phyloP scores from a whole-genome alignment of 1,140 invertebrate genomes.

The Neodiprion pinetum region DNA sequence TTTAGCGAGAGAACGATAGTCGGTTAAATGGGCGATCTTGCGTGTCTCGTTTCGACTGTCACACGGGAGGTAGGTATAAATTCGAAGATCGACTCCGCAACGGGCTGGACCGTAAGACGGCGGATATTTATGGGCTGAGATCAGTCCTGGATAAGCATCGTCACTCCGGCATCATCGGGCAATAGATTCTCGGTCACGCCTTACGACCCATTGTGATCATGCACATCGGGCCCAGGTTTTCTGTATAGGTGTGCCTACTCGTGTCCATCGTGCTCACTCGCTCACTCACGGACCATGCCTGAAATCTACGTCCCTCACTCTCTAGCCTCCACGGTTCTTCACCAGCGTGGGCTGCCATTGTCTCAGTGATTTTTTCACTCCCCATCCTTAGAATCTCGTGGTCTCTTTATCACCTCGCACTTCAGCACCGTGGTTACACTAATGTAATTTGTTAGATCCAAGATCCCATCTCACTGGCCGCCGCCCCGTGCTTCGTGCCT shows the following conservation, averaged over 20 bases:
- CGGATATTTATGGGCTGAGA: not conserved
- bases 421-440: not conserved
- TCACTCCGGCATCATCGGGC: constrained; percentile 1
- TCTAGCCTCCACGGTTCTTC: not conserved
- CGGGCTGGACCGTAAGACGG: not conserved
- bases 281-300: no score
- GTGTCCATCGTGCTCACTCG: no score
- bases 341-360: not conserved
- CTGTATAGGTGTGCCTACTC: no score
- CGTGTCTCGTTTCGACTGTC: no score
- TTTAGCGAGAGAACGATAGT: not conserved
- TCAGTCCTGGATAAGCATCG: not conserved
- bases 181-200: constrained; percentile 5
- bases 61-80: not conserved
- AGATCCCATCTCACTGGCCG: not conserved
- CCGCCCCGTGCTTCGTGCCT: not conserved
- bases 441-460: constrained; percentile 3
- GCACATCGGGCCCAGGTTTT: no score
- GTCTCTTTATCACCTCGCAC: not conserved
- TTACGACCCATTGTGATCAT: not conserved
- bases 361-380: not conserved
- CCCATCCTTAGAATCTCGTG: no score
- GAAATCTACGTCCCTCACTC: no score
- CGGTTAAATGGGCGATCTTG: no score
- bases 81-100: not conserved